Evolutionary conservation across 2,113 vertebrate genomes (phyloP).

Genomic region (Leucoraja erinaceus): DNA sequence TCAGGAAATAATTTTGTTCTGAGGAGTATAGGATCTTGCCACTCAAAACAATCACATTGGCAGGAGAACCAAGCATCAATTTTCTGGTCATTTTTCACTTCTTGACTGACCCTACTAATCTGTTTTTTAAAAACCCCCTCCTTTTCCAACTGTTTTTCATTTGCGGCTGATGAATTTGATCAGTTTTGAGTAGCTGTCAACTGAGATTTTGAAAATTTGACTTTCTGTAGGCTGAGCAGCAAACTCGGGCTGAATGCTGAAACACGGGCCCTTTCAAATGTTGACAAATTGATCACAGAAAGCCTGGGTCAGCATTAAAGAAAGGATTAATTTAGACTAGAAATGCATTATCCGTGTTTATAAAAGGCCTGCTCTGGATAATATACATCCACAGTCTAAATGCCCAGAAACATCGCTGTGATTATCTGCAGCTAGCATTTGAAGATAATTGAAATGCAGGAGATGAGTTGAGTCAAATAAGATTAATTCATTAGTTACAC

Average conservation of each 20-base stretch:
- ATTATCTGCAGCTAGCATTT: neutral
- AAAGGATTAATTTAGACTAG: neutral
- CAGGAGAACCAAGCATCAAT: neutral
- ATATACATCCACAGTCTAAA: neutral
- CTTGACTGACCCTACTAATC: neutral
- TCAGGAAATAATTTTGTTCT: conserved; percentile 33
- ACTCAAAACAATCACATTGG: conserved; percentile 32
- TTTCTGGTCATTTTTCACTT: conserved; percentile 28
- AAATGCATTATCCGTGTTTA: neutral
- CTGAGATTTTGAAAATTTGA: conserved; percentile 12
- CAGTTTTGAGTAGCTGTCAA: neutral
- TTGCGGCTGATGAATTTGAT: neutral
- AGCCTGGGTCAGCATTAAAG: conserved; percentile 10
- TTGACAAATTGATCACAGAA: conserved; percentile 12
- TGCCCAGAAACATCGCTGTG: neutral
- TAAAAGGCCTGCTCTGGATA: neutral
- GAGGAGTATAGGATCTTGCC: neutral
- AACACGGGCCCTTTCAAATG: neutral
- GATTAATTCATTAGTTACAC: neutral
- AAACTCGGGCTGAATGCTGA: neutral
- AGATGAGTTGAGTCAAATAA: neutral
- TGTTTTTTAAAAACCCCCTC: neutral
- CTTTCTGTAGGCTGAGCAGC: too few species aligned
- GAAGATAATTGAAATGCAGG: neutral
- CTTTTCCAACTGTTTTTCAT: conserved; percentile 19